Conservation (phyloP, 1,140 invertebrate species). For the Polypedilum vanderplanki region DNA sequence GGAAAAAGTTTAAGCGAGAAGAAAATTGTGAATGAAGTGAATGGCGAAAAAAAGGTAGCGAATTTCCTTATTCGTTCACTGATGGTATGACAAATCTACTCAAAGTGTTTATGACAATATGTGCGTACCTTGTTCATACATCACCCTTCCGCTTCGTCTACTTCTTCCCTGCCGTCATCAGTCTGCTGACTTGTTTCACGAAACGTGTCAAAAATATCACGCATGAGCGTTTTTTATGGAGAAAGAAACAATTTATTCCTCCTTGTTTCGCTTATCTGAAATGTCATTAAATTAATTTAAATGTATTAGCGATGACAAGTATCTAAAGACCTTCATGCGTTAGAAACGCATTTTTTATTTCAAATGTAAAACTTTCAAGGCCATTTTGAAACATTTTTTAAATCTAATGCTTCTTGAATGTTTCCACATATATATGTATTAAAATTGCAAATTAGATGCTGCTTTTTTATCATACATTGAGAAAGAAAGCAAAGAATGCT, state of each 20-base stretch:
- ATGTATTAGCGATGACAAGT: not conserved
- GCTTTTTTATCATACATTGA: not conserved
- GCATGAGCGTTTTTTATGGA: not conserved
- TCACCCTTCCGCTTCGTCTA: not conserved
- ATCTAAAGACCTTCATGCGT: too few relatives aligned
- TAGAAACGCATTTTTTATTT: too few relatives aligned
- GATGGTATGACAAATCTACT: not conserved
- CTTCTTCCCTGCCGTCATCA: not conserved
- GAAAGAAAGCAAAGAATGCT: too few relatives aligned
- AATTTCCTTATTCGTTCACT: too few relatives aligned
- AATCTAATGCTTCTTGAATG: not conserved
- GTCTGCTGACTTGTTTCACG: not conserved
- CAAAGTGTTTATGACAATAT: conserved; percentile 10
- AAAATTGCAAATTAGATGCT: not conserved
- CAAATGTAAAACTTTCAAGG: too few relatives aligned
- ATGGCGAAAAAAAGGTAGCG: too few relatives aligned
- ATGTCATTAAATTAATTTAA: not conserved
- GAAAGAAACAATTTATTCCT: not conserved
- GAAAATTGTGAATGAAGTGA: too few relatives aligned
- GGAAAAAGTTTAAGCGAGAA: too few relatives aligned
- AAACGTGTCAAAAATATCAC: not conserved
- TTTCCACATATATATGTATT: too few relatives aligned
- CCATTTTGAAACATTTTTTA: not conserved
- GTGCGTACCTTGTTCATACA: not conserved
- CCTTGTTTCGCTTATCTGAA: not conserved